Base-by-base conservation (phyloP, 2,888 invertebrate species). In the Latheticus oryzae region DNA sequence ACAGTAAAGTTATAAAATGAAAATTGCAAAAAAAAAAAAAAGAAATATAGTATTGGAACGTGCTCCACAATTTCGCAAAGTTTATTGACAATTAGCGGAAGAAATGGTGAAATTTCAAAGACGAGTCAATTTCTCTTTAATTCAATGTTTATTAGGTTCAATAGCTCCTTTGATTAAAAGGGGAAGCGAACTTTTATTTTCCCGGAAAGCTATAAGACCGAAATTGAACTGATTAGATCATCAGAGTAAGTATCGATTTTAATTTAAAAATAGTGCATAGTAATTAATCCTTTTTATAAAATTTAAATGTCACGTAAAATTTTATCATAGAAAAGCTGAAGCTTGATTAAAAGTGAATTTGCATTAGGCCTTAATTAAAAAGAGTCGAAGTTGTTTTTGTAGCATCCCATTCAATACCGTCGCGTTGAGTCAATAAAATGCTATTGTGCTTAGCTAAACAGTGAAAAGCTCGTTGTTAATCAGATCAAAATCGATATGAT, bases 81-180 rank as follows among this genome's bases (percentile, higher is more conserved):
- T 69, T 69, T 66, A 67, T 69, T 69, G 68, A 64, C 67, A 67
- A 66, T 67, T 65, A 65, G 58, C 57, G 61, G 61, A 67, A 68
- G 68, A 66, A 69, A 69, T 64, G 66, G 64, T 58, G 64, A 65
- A 62, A 66, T 70, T 63, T 68, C 68, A 69, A 69, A 71, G 68
- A 66, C 63, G 45, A 61, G 55, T 67, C 69, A 63, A 67, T 68
- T 70, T 68, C 61, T 65, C 63, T 67, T 68, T 68, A 71, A 72
- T 70, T 70, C 69, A 66, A 71, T 70, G 72, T 71, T 70, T 70
- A 72, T 72, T 71, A 68, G 70, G 68, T 71, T 69, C 67, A 67
- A 65, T 66, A 68, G 69, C 66, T 67, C 66, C 72, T 71, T 72
- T 71, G 72, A 72, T 72, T 71, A 72, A 70, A 70, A 69, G 66